Conservation (phyloP, 2,113 vertebrate species). For the Hippocampus abdominalis region DNA sequence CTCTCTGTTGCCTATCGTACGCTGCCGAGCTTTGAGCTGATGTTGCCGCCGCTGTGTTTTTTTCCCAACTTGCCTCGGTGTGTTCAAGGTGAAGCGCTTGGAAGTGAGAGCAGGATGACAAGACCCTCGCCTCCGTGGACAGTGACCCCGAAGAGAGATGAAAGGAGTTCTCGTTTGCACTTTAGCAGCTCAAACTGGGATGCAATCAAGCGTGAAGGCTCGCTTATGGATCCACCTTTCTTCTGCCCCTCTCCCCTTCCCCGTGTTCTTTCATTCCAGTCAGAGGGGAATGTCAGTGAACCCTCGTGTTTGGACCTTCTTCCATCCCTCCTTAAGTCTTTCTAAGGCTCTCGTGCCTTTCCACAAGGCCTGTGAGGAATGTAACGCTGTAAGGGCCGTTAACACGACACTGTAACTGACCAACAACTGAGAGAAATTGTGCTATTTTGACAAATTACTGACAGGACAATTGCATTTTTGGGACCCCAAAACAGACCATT, state of each 20-base stretch:
- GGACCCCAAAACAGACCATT: neutral
- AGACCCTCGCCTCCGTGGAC: constrained; percentile 93
- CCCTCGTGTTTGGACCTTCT: constrained; percentile 29
- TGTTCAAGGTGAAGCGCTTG: constrained; percentile 28
- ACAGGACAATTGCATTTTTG: neutral
- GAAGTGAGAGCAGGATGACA: constrained; percentile 85
- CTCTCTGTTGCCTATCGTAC: constrained; percentile 17
- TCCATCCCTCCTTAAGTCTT: constrained; percentile 16
- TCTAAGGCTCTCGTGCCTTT: constrained; percentile 21
- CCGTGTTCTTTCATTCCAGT: constrained; percentile 48
- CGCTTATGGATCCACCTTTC: constrained; percentile 38
- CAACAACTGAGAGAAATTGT: neutral
- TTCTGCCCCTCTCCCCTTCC: constrained; percentile 32
- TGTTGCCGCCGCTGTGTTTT: constrained; percentile 19
- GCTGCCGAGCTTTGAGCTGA: constrained; percentile 14
- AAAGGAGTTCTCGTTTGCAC: constrained; percentile 93
- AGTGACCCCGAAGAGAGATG: constrained; percentile 96
- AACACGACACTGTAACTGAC: neutral
- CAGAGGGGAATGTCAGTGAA: constrained; percentile 24
- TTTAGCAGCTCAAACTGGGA: constrained; percentile 75
- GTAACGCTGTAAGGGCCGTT: neutral
- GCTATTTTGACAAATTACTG: neutral
- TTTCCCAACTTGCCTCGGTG: constrained; percentile 24
- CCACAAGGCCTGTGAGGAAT: constrained; percentile 13
- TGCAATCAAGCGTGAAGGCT: constrained; percentile 69